Percentiles rank a stretch among this genome's conserved stretches.
These are phyloP conservation scores for Drosophila truncata DNA, from an alignment of 1,140 invertebrate genomes.

Conservation along the genomic window DNA sequence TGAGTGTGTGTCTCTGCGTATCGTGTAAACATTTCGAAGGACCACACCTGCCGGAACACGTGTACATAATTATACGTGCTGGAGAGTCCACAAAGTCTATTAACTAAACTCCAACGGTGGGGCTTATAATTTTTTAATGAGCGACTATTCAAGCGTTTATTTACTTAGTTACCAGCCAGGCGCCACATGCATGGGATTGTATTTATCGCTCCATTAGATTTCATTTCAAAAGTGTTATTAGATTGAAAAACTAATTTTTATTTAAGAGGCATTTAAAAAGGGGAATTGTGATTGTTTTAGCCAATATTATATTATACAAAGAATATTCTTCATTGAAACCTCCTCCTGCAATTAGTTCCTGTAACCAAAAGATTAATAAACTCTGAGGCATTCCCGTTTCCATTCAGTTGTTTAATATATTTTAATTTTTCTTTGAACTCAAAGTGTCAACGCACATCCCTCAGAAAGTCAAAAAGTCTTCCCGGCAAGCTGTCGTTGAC, in stretches of 20 bases:
- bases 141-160: constrained; percentile 13
- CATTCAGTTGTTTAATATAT: constrained; percentile 5
- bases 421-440: constrained; percentile 18
- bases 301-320: too few species aligned
- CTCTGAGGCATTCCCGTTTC: not conserved
- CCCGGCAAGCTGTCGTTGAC: constrained; percentile 32
- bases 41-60: constrained; percentile 45
- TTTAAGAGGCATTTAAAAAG: not conserved
- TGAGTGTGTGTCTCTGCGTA: constrained; percentile 24
- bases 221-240: not conserved
- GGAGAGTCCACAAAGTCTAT: constrained; percentile 28
- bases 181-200: not conserved
- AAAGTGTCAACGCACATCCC: constrained; percentile 21
- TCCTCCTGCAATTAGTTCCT: not conserved
- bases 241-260: not conserved
- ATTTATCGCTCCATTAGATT: constrained; percentile 4
- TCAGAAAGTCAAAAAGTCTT: constrained; percentile 19
- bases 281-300: too few species aligned
- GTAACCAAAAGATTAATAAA: not conserved
- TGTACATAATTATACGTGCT: constrained; percentile 44
- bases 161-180: constrained; percentile 1
- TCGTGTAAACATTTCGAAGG: constrained; percentile 44
- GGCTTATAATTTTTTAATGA: constrained; percentile 8
- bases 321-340: too few species aligned
- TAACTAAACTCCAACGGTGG: constrained; percentile 8